These are phyloP conservation scores for Cheilosia variabilis DNA, from an alignment of 2,888 invertebrate species.

Conservation along the genomic window DNA sequence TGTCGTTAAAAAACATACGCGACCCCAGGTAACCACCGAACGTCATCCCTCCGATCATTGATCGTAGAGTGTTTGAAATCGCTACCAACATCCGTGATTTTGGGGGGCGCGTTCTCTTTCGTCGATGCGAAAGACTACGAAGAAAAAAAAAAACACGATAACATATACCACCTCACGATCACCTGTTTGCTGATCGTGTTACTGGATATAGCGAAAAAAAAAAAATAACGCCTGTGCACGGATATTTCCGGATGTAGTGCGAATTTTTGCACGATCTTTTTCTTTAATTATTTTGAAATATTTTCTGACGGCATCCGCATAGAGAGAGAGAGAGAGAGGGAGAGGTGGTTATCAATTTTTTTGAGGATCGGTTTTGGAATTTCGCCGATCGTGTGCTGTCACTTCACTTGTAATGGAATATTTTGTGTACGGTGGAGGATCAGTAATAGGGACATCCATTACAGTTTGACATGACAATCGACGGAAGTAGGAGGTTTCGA, in stretches of 20 bases:
- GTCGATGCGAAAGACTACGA: conserved; percentile 15
- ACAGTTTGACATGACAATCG: neutral
- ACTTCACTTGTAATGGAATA: neutral
- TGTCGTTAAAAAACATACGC: conserved; percentile 32
- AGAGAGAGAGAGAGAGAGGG: neutral
- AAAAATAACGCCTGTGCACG: conserved; percentile 42
- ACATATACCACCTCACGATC: conserved; percentile 64
- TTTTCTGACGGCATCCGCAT: conserved; percentile 41
- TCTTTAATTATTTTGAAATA: conserved; percentile 42
- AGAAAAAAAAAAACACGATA: conserved; percentile 36
- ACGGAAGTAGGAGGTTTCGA: neutral
- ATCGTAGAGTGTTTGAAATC: conserved; percentile 20
- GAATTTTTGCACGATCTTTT: conserved; percentile 63
- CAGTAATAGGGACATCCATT: conserved; percentile 9
- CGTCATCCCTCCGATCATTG: conserved; percentile 24
- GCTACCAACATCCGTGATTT: conserved; percentile 41
- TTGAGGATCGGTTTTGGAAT: conserved; percentile 1
- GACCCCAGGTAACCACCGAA: conserved; percentile 56
- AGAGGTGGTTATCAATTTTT: neutral
- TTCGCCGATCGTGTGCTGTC: neutral
- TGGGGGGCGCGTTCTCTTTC: conserved; percentile 46
- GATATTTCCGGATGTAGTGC: conserved; percentile 71
- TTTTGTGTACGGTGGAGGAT: neutral
- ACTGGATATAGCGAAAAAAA: conserved; percentile 26
- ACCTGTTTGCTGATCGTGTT: conserved; percentile 69